Base-by-base conservation (phyloP, 2,113 vertebrate genomes). In the Thunnus thynnus region DNA sequence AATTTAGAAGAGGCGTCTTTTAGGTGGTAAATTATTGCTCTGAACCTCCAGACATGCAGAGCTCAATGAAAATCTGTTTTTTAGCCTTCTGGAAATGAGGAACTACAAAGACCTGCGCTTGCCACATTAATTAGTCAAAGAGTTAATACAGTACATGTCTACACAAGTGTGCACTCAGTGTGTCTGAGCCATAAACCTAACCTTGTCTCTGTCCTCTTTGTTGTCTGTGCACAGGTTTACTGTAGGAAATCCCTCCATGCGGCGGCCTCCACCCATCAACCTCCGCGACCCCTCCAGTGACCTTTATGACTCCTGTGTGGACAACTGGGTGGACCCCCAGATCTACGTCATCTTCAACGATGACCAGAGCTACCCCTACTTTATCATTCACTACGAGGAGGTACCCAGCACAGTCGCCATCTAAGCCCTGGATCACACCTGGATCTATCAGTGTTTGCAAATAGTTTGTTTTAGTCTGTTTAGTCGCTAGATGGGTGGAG, bases 271-370 rank as follows among this genome's bases (percentile, higher is more conserved):
- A 0, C 98, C 98, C 0, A 95, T 99, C 80, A 97, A 97, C 80
- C 96, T 97, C 0, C 94, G 96, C 56, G 96, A 97, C 89, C 80
- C 98, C 64, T 98, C 98, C 91, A 99, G 98, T 47, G 98, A 99
- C 94, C 96, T 99, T 20, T 99, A 97, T 20, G 98, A 99, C 96
- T 99, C 98, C 18, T 99, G 98, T 13, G 98, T 99, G 94, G 98
- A 99, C 96, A 99, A 99, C 94, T 98, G 94, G 94, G 96, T 99
- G 72, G 98, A 99, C 92, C 98, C 98, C 44, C 98, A 99, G 94
- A 99, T 99, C 89, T 99, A 98, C 65, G 98, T 99, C 88, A 99
- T 99, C 93, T 99, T 99, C 91, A 99, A 99, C 2, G 98, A 99
- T 0, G 98, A 99, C 83, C 98, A 99, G 96, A 99, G 98, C 94